Base-by-base conservation (phyloP, 2,113 vertebrate genomes). In the Gasterosteus nipponicus region DNA sequence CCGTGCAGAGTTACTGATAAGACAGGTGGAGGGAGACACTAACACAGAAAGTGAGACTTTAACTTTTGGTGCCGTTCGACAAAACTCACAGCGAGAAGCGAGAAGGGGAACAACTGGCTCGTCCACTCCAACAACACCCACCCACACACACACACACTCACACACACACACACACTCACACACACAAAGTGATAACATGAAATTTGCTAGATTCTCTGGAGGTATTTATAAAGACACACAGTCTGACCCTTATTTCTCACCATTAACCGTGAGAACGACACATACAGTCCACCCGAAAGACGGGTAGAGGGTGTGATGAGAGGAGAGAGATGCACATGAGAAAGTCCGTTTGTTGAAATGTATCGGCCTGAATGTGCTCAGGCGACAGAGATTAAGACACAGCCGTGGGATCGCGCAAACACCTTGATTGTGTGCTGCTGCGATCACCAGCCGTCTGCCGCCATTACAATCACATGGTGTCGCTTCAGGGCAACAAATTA, bases 51-150 rank as follows among this genome's bases (percentile, higher is more conserved):
- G 46, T 41, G 53, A 83, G 80, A 84, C 77, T 83, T 87, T 85
- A 76, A 78, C 77, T 81, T 76, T 54, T 67, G 76, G 66, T 62
- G 67, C 33, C 31, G 53, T 58, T 75, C 78, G 75, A 69, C 53
- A 47, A 75, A 60, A 83, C 10, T 73, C 63, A 29, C 33, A 60
- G 31, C 60, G n/a, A n/a, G n/a, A 49, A 69, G 66, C 2, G 3
- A 74, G 62, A 77, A 42, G 60, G 78, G 74, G 65, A 83, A 84
- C 78, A 77, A 83, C 82, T 78, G 70, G 80, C 73, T 87, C 73
- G 70, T 71, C 70, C 51, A 41, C 42, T 78, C 57, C n/a, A 64
- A 35, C 57, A 57, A 63, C 81, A 71, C 69, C 57, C 63, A 44
- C 81, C 64, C 61, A 75, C 67, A 66, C 83, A 33, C 41, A 35